phyloP scores from a whole-genome alignment of 2,888 invertebrate genomes.

The Lagria hirta region DNA sequence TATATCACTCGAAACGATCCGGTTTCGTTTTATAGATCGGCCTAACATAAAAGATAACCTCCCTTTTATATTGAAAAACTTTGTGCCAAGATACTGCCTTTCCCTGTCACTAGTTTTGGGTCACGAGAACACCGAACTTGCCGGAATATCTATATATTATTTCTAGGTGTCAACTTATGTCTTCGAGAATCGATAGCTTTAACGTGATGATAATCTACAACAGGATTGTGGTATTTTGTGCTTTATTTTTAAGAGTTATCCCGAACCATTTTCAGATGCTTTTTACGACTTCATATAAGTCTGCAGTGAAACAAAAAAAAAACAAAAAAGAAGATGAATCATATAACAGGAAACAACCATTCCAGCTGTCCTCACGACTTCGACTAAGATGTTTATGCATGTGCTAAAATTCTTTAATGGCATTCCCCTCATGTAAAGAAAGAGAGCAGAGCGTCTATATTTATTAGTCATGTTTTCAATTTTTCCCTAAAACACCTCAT shows the following conservation, averaged over 20 bases:
- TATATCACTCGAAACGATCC: slow-evolving; percentile 18
- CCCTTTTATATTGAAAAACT: slow-evolving; percentile 23
- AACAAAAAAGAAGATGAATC: slow-evolving; percentile 37
- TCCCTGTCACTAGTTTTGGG: too few species aligned
- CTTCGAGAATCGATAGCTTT: slow-evolving; percentile 13
- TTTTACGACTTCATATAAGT: too few species aligned
- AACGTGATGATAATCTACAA: slow-evolving; percentile 4
- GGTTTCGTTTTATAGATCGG: slow-evolving; percentile 18
- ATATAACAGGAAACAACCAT: slow-evolving; percentile 41
- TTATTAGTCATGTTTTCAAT: too few species aligned
- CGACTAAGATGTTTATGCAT: slow-evolving; percentile 41
- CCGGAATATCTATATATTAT: too few species aligned
- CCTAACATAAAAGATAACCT: slow-evolving; percentile 20
- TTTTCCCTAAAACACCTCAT: too few species aligned
- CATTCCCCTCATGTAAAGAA: slow-evolving; percentile 32
- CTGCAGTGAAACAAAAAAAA: too few species aligned
- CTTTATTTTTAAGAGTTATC: slow-evolving; percentile 1
- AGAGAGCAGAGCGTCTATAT: too few species aligned
- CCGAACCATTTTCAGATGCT: too few species aligned
- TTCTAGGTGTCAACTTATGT: slow-evolving; percentile 16
- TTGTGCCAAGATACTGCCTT: slow-evolving; percentile 1
- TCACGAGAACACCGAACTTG: slow-evolving; percentile 4
- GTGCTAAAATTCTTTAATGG: slow-evolving; percentile 40
- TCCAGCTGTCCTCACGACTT: slow-evolving; percentile 40
- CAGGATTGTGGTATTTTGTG: background rate